Percentiles rank a stretch among this genome's conserved stretches.
Conservation (phyloP, 2,888 invertebrate species). For the Tachina fera region DNA sequence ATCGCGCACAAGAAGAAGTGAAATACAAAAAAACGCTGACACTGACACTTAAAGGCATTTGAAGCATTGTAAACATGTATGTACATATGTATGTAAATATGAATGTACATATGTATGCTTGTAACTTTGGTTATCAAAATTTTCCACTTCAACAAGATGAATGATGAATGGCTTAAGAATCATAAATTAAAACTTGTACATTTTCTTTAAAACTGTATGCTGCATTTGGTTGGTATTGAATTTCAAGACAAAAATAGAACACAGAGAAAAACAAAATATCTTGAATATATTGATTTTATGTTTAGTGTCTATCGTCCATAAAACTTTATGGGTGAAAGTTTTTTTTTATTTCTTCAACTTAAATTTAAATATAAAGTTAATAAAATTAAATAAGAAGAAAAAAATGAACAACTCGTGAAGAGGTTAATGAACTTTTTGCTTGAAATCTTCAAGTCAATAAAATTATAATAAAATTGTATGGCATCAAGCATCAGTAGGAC, state of each 20-base stretch:
- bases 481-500: background rate
- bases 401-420: background rate
- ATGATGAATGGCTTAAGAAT: constrained; percentile 26
- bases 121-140: background rate
- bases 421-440: constrained; percentile 44
- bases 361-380: constrained; percentile 16
- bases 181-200: constrained; percentile 15
- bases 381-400: constrained; percentile 3
- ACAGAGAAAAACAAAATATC: constrained; percentile 6
- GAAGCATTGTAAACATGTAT: no score
- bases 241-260: constrained; percentile 31
- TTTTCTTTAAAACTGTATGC: constrained; percentile 16
- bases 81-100: no score
- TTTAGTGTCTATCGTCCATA: constrained; percentile 1
- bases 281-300: constrained; percentile 18
- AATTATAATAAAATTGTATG: constrained; percentile 21
- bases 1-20: no score
- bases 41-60: no score
- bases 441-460: constrained; percentile 20
- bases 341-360: constrained; percentile 16
- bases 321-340: constrained; percentile 61
- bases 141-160: constrained; percentile 36
- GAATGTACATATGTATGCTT: no score
- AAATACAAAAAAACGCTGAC: no score
- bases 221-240: constrained; percentile 46